Evolutionary conservation across 1,140 invertebrate genomes (phyloP).

Genomic region (Conopomorpha cramerella): DNA sequence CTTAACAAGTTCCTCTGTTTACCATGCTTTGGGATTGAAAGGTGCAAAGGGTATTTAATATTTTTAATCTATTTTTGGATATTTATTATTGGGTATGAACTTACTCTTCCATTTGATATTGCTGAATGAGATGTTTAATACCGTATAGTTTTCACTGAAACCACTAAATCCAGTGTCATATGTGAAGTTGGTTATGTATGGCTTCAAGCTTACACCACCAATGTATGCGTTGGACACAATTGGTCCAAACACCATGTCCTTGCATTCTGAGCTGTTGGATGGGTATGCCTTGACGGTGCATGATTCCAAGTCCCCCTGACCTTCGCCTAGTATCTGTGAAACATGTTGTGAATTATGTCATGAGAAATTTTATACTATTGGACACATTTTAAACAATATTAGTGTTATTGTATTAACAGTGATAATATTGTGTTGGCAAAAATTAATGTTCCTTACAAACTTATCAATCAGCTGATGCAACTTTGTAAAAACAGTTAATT

Average conservation of each 20-base stretch:
- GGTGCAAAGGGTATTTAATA: too few relatives aligned
- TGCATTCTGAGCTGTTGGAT: constrained; percentile 27
- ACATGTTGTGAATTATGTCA: background rate
- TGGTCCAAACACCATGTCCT: constrained; percentile 29
- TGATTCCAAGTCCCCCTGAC: constrained; percentile 18
- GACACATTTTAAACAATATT: too few relatives aligned
- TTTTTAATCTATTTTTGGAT: too few relatives aligned
- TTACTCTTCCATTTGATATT: constrained; percentile 55
- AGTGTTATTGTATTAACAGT: too few relatives aligned
- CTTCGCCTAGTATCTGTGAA: constrained; percentile 27
- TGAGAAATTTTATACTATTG: too few relatives aligned
- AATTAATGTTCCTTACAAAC: too few relatives aligned
- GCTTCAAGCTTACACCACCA: constrained; percentile 34
- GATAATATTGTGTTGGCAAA: too few relatives aligned
- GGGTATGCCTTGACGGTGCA: constrained; percentile 33
- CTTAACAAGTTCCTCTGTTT: too few relatives aligned
- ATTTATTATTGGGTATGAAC: too few relatives aligned
- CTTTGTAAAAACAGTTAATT: background rate
- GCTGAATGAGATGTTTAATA: constrained; percentile 43
- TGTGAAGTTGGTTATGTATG: too few relatives aligned
- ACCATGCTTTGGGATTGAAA: too few relatives aligned
- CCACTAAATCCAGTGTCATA: too few relatives aligned
- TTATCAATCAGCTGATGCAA: background rate
- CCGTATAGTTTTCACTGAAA: constrained; percentile 26
- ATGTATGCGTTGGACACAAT: constrained; percentile 28